Conservation (phyloP, 2,113 vertebrate species). For the Vulpes ferrilata region DNA sequence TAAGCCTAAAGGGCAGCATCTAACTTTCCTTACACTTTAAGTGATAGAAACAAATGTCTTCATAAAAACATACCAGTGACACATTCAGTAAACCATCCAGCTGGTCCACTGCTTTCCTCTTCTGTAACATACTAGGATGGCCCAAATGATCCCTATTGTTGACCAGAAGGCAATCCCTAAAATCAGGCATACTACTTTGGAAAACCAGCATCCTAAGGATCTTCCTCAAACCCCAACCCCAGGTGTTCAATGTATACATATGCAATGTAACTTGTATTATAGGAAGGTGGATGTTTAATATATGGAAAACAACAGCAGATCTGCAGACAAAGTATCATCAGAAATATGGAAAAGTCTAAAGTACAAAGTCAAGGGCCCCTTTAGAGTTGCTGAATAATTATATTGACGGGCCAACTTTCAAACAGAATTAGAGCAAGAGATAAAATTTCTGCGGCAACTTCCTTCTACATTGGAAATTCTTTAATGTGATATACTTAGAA, state of each 20-base stretch:
- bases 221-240: background rate
- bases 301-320: background rate
- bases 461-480: constrained; percentile 74
- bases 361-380: constrained; percentile 75
- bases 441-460: constrained; percentile 82
- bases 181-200: background rate
- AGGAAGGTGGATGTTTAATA: background rate
- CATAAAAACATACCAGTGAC: background rate
- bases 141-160: background rate
- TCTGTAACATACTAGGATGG: background rate
- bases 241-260: background rate
- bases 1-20: background rate
- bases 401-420: constrained; percentile 71
- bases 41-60: background rate
- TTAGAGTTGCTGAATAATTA: constrained; percentile 72
- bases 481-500: background rate
- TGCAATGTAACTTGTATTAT: background rate
- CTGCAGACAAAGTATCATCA: background rate
- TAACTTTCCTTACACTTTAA: background rate
- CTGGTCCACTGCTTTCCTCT: background rate
- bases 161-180: background rate
- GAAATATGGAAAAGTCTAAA: background rate
- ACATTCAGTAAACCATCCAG: background rate
- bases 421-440: constrained; percentile 81
- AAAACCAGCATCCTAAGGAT: background rate